Conservation (phyloP, 1,140 invertebrate species). For the Drosophila pseudoobscura region DNA sequence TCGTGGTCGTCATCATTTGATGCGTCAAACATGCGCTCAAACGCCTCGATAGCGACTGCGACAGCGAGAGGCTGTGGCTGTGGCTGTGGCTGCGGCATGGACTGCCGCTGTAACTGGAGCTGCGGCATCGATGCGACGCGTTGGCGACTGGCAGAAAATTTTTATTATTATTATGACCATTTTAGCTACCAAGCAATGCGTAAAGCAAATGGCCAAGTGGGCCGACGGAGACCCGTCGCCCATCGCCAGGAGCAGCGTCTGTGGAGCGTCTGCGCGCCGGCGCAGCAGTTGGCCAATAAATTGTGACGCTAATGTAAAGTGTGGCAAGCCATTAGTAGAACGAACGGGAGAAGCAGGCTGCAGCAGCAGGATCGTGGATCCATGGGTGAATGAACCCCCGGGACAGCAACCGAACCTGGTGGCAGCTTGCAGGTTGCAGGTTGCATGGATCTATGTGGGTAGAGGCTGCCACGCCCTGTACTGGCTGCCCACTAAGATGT, state of each 20-base stretch:
- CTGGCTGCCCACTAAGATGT: background rate
- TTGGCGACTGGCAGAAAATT: constrained; percentile 63
- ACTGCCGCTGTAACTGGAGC: constrained; percentile 26
- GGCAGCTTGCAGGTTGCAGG: background rate
- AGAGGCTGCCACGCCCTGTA: constrained; percentile 33
- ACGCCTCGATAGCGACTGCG: constrained; percentile 62
- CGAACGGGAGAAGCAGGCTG: constrained; percentile 14
- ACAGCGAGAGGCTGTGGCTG: background rate
- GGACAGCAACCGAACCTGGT: constrained; percentile 22
- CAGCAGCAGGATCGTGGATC: constrained; percentile 27
- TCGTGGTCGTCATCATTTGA: constrained; percentile 55
- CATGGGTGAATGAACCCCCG: constrained; percentile 64
- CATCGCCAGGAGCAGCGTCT: constrained; percentile 15
- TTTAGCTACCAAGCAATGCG: constrained; percentile 75
- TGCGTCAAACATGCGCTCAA: constrained; percentile 80
- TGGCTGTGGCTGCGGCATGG: constrained; percentile 4
- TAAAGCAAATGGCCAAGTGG: constrained; percentile 63
- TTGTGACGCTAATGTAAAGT: constrained; percentile 81
- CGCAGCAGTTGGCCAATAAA: constrained; percentile 69
- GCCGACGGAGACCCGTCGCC: constrained; percentile 6
- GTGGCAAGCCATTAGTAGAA: constrained; percentile 75
- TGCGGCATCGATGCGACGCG: constrained; percentile 19
- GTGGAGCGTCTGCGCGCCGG: constrained; percentile 47
- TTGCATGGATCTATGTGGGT: constrained; percentile 30
- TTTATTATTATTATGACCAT: constrained; percentile 81